Evolutionary conservation across 2,113 vertebrate genomes (phyloP).

Genomic region (Bujurquina vittata): DNA sequence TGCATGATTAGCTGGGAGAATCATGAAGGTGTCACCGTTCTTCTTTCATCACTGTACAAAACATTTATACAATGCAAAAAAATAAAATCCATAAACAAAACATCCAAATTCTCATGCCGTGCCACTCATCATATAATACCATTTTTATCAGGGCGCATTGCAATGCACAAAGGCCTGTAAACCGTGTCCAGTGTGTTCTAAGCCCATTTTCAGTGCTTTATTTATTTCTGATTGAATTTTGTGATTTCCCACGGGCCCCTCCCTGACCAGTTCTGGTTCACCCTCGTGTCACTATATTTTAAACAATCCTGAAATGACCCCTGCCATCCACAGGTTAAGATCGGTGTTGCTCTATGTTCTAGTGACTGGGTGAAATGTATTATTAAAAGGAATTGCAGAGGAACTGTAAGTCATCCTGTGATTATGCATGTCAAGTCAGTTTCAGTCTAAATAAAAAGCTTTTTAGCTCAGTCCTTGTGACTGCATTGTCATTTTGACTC

Average conservation of each 20-base stretch:
- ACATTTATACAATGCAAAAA: background rate
- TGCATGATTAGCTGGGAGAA: background rate
- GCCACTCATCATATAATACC: background rate
- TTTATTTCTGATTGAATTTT: constrained; percentile 8
- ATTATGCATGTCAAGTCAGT: background rate
- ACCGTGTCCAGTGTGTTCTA: background rate
- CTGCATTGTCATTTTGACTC: background rate
- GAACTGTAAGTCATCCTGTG: background rate
- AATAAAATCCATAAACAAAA: background rate
- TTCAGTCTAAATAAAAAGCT: background rate
- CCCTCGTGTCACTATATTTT: background rate
- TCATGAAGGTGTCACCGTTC: background rate
- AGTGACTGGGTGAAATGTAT: background rate
- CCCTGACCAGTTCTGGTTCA: background rate
- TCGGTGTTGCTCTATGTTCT: background rate
- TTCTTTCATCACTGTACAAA: background rate
- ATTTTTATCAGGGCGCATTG: background rate
- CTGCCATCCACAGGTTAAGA: background rate
- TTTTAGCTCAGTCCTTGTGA: background rate
- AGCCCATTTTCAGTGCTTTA: background rate
- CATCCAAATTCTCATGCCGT: background rate
- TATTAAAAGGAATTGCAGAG: no score
- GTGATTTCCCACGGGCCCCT: background rate
- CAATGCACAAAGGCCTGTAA: background rate
- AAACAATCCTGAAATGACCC: background rate